Percentiles rank a stretch among this genome's conserved stretches.
These are phyloP conservation scores for Heliangelus exortis DNA, from an alignment of 2,797 vertebrate genomes.

Conservation along the genomic window DNA sequence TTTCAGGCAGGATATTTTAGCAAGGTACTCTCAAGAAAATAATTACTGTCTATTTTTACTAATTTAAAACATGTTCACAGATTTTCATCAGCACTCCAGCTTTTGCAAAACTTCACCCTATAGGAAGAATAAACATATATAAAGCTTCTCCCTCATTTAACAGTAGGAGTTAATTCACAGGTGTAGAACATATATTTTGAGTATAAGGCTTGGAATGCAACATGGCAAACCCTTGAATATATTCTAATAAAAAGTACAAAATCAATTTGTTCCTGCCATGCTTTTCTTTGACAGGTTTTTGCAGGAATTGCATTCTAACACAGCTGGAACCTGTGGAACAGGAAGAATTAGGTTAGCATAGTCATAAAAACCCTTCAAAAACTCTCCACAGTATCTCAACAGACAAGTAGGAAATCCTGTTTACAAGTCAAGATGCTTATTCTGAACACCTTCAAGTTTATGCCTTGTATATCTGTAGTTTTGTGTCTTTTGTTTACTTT, in stretches of 20 bases:
- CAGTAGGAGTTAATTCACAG: not conserved
- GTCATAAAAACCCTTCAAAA: not conserved
- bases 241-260: not conserved
- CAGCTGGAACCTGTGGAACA: not conserved
- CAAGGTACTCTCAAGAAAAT: not conserved
- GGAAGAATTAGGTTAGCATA: not conserved
- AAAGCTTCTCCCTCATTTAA: not conserved
- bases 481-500: not conserved
- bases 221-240: not conserved
- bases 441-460: not conserved
- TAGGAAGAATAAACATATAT: not conserved
- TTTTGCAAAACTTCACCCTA: not conserved
- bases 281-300: not conserved
- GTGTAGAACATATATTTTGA: not conserved
- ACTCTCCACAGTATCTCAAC: not conserved
- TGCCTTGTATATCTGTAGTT: not conserved
- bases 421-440: not conserved
- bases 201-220: not conserved
- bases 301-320: not conserved
- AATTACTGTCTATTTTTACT: not conserved
- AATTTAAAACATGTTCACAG: not conserved
- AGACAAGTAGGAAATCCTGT: not conserved
- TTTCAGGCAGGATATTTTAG: not conserved
- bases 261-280: not conserved
- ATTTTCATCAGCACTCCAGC: not conserved